Percentiles rank a stretch among this genome's conserved stretches.
Evolutionary conservation across 2,797 vertebrate species (phyloP).

Genomic region (Etheostoma nigrum): DNA sequence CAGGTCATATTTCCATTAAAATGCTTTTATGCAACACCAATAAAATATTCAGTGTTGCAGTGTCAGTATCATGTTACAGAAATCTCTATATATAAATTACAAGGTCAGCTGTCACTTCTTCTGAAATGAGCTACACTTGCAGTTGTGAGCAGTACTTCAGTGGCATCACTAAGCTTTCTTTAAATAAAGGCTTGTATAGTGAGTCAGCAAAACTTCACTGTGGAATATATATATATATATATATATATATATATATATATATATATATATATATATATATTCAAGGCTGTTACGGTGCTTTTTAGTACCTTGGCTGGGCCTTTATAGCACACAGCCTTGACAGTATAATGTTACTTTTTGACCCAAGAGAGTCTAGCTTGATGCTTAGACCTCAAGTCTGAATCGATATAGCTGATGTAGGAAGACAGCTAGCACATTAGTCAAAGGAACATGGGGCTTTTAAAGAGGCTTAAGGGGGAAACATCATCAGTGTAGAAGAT

Average conservation of each 20-base stretch:
- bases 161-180: conserved; percentile 17
- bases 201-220: conserved; percentile 51
- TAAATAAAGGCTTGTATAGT: conserved; percentile 25
- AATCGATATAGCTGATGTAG: conserved; percentile 53
- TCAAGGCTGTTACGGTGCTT: conserved; percentile 26
- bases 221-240: conserved; percentile 21
- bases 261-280: conserved; percentile 11
- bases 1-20: conserved; percentile 18
- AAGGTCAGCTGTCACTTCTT: not conserved
- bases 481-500: conserved; percentile 14
- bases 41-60: not conserved
- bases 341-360: conserved; percentile 45
- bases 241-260: conserved; percentile 29
- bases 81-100: not conserved
- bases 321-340: conserved; percentile 33
- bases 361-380: conserved; percentile 38
- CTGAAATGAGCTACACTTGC: conserved; percentile 7
- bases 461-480: conserved; percentile 46
- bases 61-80: not conserved
- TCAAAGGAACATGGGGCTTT: conserved; percentile 38
- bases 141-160: conserved; percentile 16
- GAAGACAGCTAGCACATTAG: conserved; percentile 40
- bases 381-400: conserved; percentile 53
- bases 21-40: not conserved
- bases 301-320: conserved; percentile 28